These are phyloP conservation scores for Orbicella faveolata DNA, from an alignment of 64 coral and sea anemone species.

Conservation along the genomic window DNA sequence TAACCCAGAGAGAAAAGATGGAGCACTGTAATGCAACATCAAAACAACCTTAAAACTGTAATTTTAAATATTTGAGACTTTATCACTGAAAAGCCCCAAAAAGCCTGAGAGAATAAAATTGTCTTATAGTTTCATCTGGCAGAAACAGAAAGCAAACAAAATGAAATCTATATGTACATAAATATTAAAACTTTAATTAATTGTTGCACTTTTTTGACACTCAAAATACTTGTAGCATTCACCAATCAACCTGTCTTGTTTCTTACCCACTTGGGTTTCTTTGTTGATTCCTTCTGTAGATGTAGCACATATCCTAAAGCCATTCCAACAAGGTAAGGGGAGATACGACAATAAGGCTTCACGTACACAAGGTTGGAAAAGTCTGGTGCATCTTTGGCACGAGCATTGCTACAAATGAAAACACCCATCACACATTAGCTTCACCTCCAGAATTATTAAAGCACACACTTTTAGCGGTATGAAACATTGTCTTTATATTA, in stretches of 20 bases:
- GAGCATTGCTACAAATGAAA: background rate
- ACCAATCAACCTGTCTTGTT: background rate
- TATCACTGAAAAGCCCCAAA: no score
- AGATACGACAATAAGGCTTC: constrained; percentile 80
- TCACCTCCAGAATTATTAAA: no score
- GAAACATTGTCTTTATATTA: no score
- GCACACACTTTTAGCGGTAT: no score
- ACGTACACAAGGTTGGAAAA: constrained; percentile 45
- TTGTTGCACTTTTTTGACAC: no score
- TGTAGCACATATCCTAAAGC: constrained; percentile 67
- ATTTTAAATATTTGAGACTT: no score
- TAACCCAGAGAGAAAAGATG: no score
- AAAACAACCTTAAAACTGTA: no score
- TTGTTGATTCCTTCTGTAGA: constrained; percentile 8
- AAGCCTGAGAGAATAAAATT: no score
- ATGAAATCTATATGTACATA: background rate
- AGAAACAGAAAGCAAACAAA: background rate
- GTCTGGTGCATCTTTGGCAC: background rate
- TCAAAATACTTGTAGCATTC: background rate
- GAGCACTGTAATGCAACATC: no score
- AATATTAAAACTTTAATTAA: no score
- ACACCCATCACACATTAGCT: background rate
- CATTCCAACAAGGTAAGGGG: constrained; percentile 79
- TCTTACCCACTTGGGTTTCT: background rate
- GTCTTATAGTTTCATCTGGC: no score